These are phyloP conservation scores for Heliconius hewitsoni DNA, from an alignment of 1,140 invertebrate species.

Conservation along the genomic window DNA sequence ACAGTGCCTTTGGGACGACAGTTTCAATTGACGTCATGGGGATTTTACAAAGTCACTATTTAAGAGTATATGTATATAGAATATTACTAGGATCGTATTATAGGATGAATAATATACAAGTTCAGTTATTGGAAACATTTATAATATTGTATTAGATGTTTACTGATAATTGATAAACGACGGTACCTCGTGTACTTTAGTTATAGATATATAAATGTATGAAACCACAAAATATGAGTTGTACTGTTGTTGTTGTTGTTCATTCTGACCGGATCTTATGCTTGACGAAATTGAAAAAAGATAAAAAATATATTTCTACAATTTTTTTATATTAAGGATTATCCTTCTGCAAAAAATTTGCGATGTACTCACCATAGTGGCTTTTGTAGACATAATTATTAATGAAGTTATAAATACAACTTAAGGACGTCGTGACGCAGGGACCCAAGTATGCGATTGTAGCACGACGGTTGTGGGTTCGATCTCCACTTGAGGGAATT, in stretches of 20 bases:
- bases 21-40: slow-evolving; percentile 52
- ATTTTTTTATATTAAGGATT: neutral
- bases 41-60: slow-evolving; percentile 47
- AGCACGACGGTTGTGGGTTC: no score
- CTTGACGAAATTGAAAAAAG: neutral
- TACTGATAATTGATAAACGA: slow-evolving; percentile 1
- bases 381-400: no score
- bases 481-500: no score
- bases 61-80: neutral
- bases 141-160: slow-evolving; percentile 2
- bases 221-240: neutral
- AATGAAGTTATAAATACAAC: no score
- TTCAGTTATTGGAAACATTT: slow-evolving; percentile 26
- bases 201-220: neutral
- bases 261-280: neutral
- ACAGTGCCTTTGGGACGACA: slow-evolving; percentile 32
- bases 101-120: neutral
- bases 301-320: neutral
- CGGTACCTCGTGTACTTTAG: neutral
- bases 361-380: neutral
- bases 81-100: slow-evolving; percentile 14
- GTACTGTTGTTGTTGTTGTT: neutral
- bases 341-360: neutral
- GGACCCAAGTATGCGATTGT: no score
- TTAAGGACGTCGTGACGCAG: no score